Evolutionary conservation across 2,113 vertebrate species (phyloP), one percentile per base, ranked within the genome.

Genomic region (Odocoileus hemionus): DNA sequence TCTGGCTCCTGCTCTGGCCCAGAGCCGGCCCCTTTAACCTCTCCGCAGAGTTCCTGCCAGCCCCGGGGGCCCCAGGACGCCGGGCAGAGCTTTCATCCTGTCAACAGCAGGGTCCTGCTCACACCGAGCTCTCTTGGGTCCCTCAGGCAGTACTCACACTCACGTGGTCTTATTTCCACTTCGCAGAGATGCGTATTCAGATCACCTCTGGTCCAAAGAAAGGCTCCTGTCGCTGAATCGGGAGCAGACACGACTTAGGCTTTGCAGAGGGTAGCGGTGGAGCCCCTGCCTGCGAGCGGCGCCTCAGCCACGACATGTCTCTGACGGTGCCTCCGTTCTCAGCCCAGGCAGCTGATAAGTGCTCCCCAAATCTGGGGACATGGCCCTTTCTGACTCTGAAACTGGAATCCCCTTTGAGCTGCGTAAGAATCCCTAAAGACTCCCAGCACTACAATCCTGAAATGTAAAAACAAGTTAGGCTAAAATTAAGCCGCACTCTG

Each of bases 181-280:
- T 19, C 6, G 14, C 16, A 16, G 54, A 25, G 19, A 8, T 4
- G 1, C 47, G 1, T 11, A 0, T 4, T 10, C 9, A 11, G 23
- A 54, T 3, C 76, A 1, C n/a, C 45, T 0, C 33, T 2, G 19
- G n/a, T 7, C 57, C 52, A 60, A 3, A 88, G 33, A n/a, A 6
- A 28, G 36, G 8, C 36, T 16, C 55, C 28, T 50, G 0, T 16
- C 16, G 1, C 54, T 11, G 1, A 13, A 1, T 0, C 2, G 39
- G 52, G 45, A 60, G 16, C 11, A 0, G 8, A 1, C 0, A 2
- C 15, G 28, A 6, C 30, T 3, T 10, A 47, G 85, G 64, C 47
- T 21, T 17, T 16, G 10, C 7, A 8, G 57, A 84, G 33, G 83
- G 30, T 0, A 0, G 1, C 0, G 13, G 4, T 33, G 3, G 13